phyloP scores from a whole-genome alignment of 2,888 invertebrate genomes.

The Trachelus troglodyta region DNA sequence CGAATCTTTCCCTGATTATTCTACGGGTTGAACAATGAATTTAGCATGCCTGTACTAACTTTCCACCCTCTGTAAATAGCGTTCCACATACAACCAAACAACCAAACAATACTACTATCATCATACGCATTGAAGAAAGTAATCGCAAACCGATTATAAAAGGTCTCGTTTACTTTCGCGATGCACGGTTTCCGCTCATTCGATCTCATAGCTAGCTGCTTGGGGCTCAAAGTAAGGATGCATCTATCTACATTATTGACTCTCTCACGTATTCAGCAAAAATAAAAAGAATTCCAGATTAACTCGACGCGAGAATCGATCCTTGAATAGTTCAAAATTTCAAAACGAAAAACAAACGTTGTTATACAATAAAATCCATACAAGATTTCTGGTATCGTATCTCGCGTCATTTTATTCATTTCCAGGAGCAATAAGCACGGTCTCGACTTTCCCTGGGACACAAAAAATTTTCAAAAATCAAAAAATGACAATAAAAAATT shows the following conservation, averaged over 20 bases:
- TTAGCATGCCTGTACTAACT: constrained; percentile 65
- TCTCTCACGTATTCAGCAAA: too few relatives aligned
- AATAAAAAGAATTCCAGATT: too few relatives aligned
- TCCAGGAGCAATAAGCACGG: too few relatives aligned
- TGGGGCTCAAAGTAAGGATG: constrained; percentile 61
- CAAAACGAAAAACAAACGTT: too few relatives aligned
- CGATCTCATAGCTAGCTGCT: constrained; percentile 61
- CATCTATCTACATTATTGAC: constrained; percentile 19
- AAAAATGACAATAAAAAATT: constrained; percentile 8
- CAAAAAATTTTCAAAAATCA: neutral
- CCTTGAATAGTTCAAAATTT: too few relatives aligned
- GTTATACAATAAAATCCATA: too few relatives aligned
- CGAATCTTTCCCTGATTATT: too few relatives aligned
- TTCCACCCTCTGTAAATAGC: constrained; percentile 58
- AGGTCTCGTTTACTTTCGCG: constrained; percentile 45
- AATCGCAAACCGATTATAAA: neutral
- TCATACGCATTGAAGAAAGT: constrained; percentile 54
- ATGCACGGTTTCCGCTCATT: constrained; percentile 50
- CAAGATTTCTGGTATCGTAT: too few relatives aligned
- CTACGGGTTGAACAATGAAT: constrained; percentile 34
- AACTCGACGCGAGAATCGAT: too few relatives aligned
- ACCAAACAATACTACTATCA: constrained; percentile 42
- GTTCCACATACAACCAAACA: neutral
- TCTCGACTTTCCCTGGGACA: too few relatives aligned
- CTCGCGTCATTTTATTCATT: too few relatives aligned